phyloP scores from a whole-genome alignment of 53 echinoderm and acorn worm species.

The Antedon mediterranea region DNA sequence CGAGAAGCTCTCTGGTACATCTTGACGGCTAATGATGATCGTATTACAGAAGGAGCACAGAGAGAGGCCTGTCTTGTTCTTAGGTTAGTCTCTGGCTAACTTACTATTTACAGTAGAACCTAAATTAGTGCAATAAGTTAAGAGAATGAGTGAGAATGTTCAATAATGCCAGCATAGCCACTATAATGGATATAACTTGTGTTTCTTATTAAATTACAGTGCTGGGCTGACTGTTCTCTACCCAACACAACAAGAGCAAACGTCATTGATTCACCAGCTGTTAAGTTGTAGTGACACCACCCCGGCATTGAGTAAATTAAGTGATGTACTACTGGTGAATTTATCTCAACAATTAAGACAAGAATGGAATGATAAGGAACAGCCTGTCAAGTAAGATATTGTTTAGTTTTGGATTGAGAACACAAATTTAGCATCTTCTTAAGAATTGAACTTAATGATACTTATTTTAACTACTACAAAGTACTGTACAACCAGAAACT shows the following conservation, averaged over 20 bases:
- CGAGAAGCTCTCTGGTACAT: conserved; percentile 37
- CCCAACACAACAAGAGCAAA: conserved; percentile 36
- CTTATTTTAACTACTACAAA: too few relatives aligned
- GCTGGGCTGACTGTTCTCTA: conserved; percentile 57
- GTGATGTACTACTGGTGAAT: conserved; percentile 62
- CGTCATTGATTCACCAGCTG: conserved; percentile 40
- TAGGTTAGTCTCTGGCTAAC: conserved; percentile 25
- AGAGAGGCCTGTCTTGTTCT: conserved; percentile 58
- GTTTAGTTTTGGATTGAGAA: too few relatives aligned
- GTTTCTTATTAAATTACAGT: conserved; percentile 21
- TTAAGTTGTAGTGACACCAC: conserved; percentile 43
- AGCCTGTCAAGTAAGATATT: conserved; percentile 18
- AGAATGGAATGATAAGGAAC: conserved; percentile 26
- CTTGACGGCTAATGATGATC: conserved; percentile 23
- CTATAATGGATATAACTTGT: too few relatives aligned
- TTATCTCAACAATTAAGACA: conserved; percentile 43
- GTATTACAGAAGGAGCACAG: conserved; percentile 22
- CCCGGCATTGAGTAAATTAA: conserved; percentile 38
- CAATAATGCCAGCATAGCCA: too few relatives aligned
- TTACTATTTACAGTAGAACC: too few relatives aligned
- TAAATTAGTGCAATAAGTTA: too few relatives aligned
- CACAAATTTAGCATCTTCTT: too few relatives aligned
- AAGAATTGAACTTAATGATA: too few relatives aligned
- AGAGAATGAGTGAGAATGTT: too few relatives aligned
- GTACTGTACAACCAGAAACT: too few relatives aligned